Conservation (phyloP, 2,797 vertebrate genomes). For the Chrysocyon brachyurus region DNA sequence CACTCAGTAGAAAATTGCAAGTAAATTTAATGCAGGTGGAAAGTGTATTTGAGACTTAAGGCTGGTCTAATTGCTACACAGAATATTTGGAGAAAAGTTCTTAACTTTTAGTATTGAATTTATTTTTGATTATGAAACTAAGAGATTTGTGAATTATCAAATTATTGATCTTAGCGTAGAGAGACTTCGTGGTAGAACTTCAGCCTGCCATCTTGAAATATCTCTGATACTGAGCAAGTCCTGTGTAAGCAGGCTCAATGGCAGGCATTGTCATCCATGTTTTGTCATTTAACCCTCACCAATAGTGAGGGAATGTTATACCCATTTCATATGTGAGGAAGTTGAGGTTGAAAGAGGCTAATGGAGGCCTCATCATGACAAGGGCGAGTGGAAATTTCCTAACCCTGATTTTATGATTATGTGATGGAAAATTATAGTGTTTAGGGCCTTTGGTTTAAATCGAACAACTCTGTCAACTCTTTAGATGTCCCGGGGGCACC, state of each 20-base stretch:
- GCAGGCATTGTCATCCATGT: no score
- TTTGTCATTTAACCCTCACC: background rate
- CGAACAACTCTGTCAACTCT: background rate
- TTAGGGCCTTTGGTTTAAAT: conserved; percentile 4
- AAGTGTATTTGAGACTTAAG: background rate
- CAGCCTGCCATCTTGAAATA: background rate
- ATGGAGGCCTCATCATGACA: background rate
- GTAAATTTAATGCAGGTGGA: conserved; percentile 41
- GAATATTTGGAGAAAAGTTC: conserved; percentile 44
- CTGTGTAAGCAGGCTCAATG: background rate
- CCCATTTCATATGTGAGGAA: background rate
- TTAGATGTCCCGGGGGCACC: background rate
- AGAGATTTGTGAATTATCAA: conserved; percentile 16
- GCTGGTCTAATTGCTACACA: background rate
- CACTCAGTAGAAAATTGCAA: conserved; percentile 52
- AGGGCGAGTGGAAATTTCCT: background rate
- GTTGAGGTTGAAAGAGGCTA: background rate
- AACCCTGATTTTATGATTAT: conserved; percentile 33
- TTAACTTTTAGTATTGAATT: conserved; percentile 21
- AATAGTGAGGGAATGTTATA: background rate
- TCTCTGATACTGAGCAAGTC: background rate
- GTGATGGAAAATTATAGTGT: background rate
- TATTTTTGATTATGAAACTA: conserved; percentile 23
- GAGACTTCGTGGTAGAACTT: background rate
- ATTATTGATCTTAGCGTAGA: background rate